Conservation (phyloP, 2,888 invertebrate species). For the Caenorhabditis sp. region DNA sequence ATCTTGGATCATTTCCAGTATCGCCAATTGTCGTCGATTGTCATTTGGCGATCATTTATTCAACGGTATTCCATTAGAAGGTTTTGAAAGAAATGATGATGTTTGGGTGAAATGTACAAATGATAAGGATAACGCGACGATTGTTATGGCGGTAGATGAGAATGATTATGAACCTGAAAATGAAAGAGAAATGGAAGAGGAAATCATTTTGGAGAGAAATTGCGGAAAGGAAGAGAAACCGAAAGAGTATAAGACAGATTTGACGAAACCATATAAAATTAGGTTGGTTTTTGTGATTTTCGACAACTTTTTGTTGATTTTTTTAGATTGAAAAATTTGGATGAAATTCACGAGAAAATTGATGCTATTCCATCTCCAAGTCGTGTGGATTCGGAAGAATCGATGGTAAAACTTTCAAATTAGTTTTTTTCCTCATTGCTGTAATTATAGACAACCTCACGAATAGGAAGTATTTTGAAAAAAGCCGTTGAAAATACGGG, state of each 20-base stretch:
- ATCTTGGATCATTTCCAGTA: conserved; percentile 25
- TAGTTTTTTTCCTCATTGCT: neutral
- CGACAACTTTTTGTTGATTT: neutral
- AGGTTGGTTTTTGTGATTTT: neutral
- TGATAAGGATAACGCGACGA: conserved; percentile 20
- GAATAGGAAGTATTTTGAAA: conserved; percentile 21
- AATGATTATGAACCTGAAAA: conserved; percentile 21
- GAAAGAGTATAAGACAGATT: neutral
- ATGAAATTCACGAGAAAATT: conserved; percentile 15
- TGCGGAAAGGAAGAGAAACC: neutral
- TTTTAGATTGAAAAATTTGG: conserved; percentile 17
- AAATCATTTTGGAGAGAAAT: neutral
- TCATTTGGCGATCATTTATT: conserved; percentile 6
- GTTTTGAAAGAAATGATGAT: conserved; percentile 23
- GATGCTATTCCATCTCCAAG: conserved; percentile 23
- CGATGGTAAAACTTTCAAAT: conserved; percentile 7
- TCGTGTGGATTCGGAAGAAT: conserved; percentile 7
- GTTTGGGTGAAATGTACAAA: conserved; percentile 19
- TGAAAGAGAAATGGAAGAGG: neutral
- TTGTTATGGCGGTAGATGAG: conserved; percentile 6
- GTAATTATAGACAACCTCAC: conserved; percentile 13
- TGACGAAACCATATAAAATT: conserved; percentile 26
- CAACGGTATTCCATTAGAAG: conserved; percentile 1
- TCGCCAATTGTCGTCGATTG: conserved; percentile 9
- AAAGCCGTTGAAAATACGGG: conserved; percentile 31